Percentiles rank a stretch among this genome's conserved stretches.
Conservation (phyloP, 1,140 invertebrate species). For the Zelostemma sp. region DNA sequence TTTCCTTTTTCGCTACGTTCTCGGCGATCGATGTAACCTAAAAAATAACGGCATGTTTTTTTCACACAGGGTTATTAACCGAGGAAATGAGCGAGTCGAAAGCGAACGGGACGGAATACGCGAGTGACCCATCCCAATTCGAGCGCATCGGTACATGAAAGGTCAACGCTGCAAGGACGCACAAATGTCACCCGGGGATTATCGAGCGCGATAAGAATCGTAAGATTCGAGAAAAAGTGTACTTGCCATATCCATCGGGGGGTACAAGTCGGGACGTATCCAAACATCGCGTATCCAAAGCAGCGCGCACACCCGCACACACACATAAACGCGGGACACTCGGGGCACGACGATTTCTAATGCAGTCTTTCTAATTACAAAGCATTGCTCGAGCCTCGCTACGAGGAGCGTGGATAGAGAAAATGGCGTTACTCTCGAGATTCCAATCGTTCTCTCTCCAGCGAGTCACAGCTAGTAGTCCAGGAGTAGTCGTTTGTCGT, state of each 20-base stretch:
- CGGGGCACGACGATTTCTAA: not conserved
- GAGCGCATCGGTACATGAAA: not conserved
- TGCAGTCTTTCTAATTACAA: too few species aligned
- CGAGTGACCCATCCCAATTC: conserved; percentile 8
- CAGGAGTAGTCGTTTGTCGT: too few species aligned
- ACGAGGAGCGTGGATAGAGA: not conserved
- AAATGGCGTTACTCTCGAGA: conserved; percentile 7
- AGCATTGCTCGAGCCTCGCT: conserved; percentile 4
- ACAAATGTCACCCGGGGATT: not conserved
- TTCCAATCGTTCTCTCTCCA: conserved; percentile 5
- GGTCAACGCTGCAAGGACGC: not conserved
- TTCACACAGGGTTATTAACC: not conserved
- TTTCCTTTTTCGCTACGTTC: not conserved
- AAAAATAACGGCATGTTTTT: not conserved
- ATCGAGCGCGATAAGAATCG: not conserved
- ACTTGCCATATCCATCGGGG: conserved; percentile 5
- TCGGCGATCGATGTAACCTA: not conserved
- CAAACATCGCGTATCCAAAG: conserved; percentile 12
- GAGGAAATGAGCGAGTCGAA: not conserved
- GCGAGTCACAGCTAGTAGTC: too few species aligned
- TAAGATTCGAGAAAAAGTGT: not conserved
- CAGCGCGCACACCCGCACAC: conserved; percentile 8
- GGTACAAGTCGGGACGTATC: conserved; percentile 1
- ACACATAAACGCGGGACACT: not conserved
- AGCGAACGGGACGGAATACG: not conserved